Base-by-base conservation (phyloP, 2,888 invertebrate genomes). In the Agriopis marginaria region DNA sequence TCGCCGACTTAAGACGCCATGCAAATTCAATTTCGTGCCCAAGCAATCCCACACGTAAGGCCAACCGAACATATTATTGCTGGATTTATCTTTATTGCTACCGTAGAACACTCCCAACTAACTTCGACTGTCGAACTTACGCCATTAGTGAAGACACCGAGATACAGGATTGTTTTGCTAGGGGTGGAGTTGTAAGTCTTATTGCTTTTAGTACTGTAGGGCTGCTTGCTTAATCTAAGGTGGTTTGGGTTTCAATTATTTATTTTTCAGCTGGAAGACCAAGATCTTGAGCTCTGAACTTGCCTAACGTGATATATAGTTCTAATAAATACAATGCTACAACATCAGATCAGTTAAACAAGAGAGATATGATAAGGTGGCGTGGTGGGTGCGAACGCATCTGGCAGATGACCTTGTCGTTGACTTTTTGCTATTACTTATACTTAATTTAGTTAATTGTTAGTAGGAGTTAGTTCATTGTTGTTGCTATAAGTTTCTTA, bases 1-100 rank as follows among this genome's bases (percentile, higher is more conserved):
- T 85, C 85, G 86, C 85, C 89, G 91, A 89, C 92, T 94, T 93
- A 93, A 92, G 93, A 90, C 92, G 86, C 91, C 92, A 93, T 93
- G 94, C 91, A 94, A 92, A 94, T 94, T 93, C 93, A 94, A 94
- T 94, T 93, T 93, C 88, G 92, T 90, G 89, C 90, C 92, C 91
- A 89, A 89, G 87, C 89, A 87, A 92, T 89, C 89, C 76, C 75
- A 87, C 90, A 93, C 91, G 88, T 92, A 92, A 93, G 92, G 91
- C 91, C 89, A 90, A 88, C 90, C 87, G 89, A 89, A 92, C 93
- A 92, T 93, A 92, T 94, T 94, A 94, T 94, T 92, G 92, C 90
- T 91, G 93, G 94, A 94, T 93, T 94, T 94, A 94, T 94, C 92
- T 94, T 94, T 93, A 94, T 93, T 92, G 93, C 92, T 88, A 89